Base-by-base conservation (phyloP, 1,140 invertebrate genomes). In the Vanessa atalanta region DNA sequence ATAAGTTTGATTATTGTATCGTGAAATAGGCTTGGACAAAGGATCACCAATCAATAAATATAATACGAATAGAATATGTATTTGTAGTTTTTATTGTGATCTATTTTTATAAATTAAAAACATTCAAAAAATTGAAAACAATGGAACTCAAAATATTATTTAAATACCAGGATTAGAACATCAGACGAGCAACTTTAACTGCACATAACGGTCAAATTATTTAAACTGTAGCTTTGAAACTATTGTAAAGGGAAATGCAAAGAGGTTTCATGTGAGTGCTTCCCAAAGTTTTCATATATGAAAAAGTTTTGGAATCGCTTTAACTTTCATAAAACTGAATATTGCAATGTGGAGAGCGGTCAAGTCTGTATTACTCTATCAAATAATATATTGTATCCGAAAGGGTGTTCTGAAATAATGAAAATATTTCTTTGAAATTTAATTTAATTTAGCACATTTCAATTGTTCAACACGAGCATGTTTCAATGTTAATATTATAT, bases 201-300 rank as follows among this genome's bases (percentile, higher is more conserved):
- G 55, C 31, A 47, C 26, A 48, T 37, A 50, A 16, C 65, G 51
- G 14, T 57, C 3, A 26, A n/a, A 60, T 20, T 60, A 60, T 69
- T 60, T 69, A 55, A 60, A 57, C 20, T 57, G 55, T 57, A 55
- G 37, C 53, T 60, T 60, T 47, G 43, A 69, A 69, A 60, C 53
- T 57, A 55, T 69, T 69, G 53, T 60, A 47, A 69, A 60, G 55
- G 37, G 55, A 60, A 69, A 60, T 69, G n/a, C 37, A 16, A 69
- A 69, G 47, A 57, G 12, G 47, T 37, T 69, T 53, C 53, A 69
- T 69, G 60, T 60, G 55, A 69, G 55, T 69, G 67, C 67, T 69
- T 68, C 37, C 66, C 23, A 23, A 68, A 69, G 67, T 69, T 69
- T 20, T 55, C 67, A 60, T 57, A 69, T 60, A 60, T 47, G 66